Evolutionary conservation across 2,113 vertebrate species (phyloP).

Genomic region (Melospiza melodia): DNA sequence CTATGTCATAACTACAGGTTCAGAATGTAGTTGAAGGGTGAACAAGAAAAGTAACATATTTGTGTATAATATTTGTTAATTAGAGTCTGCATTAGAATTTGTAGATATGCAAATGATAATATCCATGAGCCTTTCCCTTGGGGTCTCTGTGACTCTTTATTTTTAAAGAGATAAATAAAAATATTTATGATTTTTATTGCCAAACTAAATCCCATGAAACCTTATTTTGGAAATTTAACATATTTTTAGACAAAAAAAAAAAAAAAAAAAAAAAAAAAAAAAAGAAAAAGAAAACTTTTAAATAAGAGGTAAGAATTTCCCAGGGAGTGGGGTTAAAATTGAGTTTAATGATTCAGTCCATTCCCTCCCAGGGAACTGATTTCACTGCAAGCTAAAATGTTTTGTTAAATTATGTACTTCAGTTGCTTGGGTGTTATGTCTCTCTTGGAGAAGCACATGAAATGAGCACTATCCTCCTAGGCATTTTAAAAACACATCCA

Average conservation of each 20-base stretch:
- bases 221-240: constrained; percentile 31
- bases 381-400: constrained; percentile 66
- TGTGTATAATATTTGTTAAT: background rate
- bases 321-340: constrained; percentile 43
- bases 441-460: constrained; percentile 61
- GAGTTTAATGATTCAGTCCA: constrained; percentile 45
- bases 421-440: constrained; percentile 58
- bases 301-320: constrained; percentile 25
- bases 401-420: constrained; percentile 67
- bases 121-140: background rate
- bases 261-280: background rate
- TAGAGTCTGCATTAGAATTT: background rate
- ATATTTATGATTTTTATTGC: background rate
- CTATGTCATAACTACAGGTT: constrained; percentile 18
- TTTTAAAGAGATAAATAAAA: constrained; percentile 17
- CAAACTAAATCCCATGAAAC: background rate
- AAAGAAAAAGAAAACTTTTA: constrained; percentile 17
- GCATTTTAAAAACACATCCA: constrained; percentile 64
- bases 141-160: background rate
- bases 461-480: constrained; percentile 62
- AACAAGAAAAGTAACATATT: constrained; percentile 20
- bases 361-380: constrained; percentile 49
- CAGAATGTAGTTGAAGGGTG: constrained; percentile 5
- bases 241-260: background rate
- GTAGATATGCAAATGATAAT: background rate